Evolutionary conservation across 2,797 vertebrate species (phyloP), one percentile per base, ranked within the genome.

Genomic region (Thripadectes ignobilis): DNA sequence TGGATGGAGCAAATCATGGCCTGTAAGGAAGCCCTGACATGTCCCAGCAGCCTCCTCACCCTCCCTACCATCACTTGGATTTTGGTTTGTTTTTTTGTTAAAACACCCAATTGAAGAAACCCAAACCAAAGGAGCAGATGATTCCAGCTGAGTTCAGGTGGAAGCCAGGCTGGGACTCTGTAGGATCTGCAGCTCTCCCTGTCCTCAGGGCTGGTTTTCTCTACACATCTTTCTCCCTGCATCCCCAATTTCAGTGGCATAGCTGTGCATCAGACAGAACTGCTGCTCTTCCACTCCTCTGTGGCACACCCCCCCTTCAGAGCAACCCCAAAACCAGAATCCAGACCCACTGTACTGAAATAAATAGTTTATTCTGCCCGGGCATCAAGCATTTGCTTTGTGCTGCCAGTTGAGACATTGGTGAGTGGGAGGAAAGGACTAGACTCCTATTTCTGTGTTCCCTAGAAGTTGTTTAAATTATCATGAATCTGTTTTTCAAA

Each of bases 171-270:
- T 26, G 49, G 41, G 71, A 49, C 39, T 43, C 30, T 39, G 43
- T 49, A 75, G 51, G 41, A 79, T 9, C 24, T 39, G 36, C 10
- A 30, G 9, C 39, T 62, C 59, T 65, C 52, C 7, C 20, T 22
- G 3, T n/a, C 16, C 32, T n/a, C 36, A 22, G 39, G 67, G 55
- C 17, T 80, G 52, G 0, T 54, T 69, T 81, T 85, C 67, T 48
- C 2, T 11, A 7, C 24, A 0, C 0, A 45, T 30, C 12, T 36
- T 66, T 59, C 51, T 38, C 21, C 14, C 36, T 48, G 12, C 8
- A 45, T 2, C 39, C 72, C 57, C 30, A 55, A 45, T n/a, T 29
- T 39, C 79, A 45, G 0, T 0, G 2, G 26, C 23, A 55, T 1
- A 2, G 3, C 19, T 55, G 27, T 13, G 16, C 63, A 27, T 32